Conservation (phyloP, 1,140 invertebrate genomes). For the Drosophila nigromelanica region DNA sequence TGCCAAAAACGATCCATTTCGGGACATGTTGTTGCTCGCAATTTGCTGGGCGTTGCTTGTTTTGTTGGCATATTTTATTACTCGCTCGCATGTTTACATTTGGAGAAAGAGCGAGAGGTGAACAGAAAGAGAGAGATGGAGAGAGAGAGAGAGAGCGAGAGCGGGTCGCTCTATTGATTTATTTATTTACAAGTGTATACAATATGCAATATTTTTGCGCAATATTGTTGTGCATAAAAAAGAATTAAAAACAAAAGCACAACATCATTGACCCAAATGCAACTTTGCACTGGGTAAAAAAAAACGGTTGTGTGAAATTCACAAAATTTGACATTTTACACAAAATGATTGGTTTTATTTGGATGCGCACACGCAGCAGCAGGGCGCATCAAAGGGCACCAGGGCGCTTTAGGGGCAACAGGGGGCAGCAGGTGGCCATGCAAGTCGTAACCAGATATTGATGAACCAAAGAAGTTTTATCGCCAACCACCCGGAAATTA, state of each 20-base stretch:
- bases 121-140: not conserved
- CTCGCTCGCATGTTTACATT: conserved; percentile 11
- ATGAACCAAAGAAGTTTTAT: conserved; percentile 62
- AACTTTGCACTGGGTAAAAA: conserved; percentile 26
- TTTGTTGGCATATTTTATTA: conserved; percentile 19
- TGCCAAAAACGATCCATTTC: conserved; percentile 8
- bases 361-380: conserved; percentile 45
- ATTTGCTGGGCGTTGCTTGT: conserved; percentile 12
- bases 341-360: conserved; percentile 59
- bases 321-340: conserved; percentile 53
- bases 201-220: conserved; percentile 47
- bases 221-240: conserved; percentile 33
- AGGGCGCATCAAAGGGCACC: not conserved
- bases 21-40: conserved; percentile 9
- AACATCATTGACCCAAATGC: conserved; percentile 56
- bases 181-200: conserved; percentile 44
- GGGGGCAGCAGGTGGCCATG: not conserved
- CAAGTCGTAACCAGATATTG: conserved; percentile 59
- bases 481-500: conserved; percentile 60
- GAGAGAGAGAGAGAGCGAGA: no score
- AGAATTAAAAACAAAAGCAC: conserved; percentile 41
- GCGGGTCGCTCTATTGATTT: conserved; percentile 39
- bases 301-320: conserved; percentile 33
- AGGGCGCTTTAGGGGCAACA: no score
- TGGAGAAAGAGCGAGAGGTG: not conserved